Evolutionary conservation across 2,888 invertebrate species (phyloP).

Genomic region (Neoascia interrupta): DNA sequence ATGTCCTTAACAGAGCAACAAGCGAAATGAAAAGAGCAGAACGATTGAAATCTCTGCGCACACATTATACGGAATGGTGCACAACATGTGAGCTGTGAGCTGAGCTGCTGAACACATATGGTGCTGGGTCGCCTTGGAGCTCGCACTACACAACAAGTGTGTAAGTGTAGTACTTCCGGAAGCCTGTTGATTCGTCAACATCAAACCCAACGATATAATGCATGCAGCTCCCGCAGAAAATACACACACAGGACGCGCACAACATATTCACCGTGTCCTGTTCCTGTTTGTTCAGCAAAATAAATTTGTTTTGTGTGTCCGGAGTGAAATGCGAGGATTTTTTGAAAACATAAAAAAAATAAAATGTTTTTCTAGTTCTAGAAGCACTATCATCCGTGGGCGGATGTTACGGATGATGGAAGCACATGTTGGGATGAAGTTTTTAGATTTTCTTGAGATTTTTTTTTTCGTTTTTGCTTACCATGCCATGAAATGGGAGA

Average conservation of each 20-base stretch:
- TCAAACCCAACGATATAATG: too few relatives aligned
- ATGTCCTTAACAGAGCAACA: slow-evolving; percentile 45
- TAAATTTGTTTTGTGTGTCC: slow-evolving; percentile 48
- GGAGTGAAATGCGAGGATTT: slow-evolving; percentile 55
- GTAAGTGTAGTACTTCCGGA: slow-evolving; percentile 57
- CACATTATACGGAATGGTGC: not conserved
- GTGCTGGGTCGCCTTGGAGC: too few relatives aligned
- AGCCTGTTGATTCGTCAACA: slow-evolving; percentile 64
- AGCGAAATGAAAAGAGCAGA: not conserved
- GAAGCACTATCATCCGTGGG: slow-evolving; percentile 23
- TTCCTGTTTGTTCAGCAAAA: slow-evolving; percentile 49
- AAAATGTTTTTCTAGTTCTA: slow-evolving; percentile 40
- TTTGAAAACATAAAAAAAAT: too few relatives aligned
- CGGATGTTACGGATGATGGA: slow-evolving; percentile 54
- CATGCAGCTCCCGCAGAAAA: slow-evolving; percentile 28
- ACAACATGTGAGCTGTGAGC: too few relatives aligned
- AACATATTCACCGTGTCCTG: slow-evolving; percentile 15
- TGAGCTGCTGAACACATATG: too few relatives aligned
- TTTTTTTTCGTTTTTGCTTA: too few relatives aligned
- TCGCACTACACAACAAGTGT: slow-evolving; percentile 51
- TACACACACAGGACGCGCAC: too few relatives aligned
- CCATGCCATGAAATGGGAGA: slow-evolving; percentile 22
- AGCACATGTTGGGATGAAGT: slow-evolving; percentile 50
- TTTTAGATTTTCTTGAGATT: slow-evolving; percentile 25
- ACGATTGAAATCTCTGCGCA: slow-evolving; percentile 52